Percentiles rank a stretch among this genome's conserved stretches.
Evolutionary conservation across 2,113 vertebrate species (phyloP).

Genomic region (Tautogolabrus adspersus): DNA sequence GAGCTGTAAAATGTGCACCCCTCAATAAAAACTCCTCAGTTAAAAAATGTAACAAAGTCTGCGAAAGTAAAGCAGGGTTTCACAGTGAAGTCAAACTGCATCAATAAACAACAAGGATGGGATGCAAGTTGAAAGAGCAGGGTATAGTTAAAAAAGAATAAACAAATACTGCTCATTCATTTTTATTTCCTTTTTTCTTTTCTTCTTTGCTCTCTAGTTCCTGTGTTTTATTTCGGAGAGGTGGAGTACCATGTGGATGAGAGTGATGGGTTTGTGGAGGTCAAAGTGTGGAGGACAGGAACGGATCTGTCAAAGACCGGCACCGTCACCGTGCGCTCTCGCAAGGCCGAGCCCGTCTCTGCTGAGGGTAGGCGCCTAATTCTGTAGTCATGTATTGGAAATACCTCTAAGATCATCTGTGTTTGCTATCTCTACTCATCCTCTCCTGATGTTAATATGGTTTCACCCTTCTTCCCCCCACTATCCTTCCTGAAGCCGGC

Average conservation of each 20-base stretch:
- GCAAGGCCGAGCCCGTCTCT: constrained; percentile 87
- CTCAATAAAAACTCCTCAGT: not conserved
- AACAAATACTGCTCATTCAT: not conserved
- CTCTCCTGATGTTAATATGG: no score
- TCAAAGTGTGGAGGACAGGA: constrained; percentile 90
- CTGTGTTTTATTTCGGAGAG: constrained; percentile 91
- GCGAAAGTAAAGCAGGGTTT: not conserved
- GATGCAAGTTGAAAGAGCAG: not conserved
- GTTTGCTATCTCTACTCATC: not conserved
- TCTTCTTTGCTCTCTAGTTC: constrained; percentile 82
- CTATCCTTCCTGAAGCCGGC: constrained; percentile 82
- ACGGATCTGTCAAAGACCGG: constrained; percentile 90
- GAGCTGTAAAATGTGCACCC: not conserved
- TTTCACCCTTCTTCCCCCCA: not conserved
- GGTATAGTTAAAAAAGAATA: not conserved
- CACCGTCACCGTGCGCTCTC: constrained; percentile 90
- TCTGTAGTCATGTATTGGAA: not conserved
- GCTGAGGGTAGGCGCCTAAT: constrained; percentile 87
- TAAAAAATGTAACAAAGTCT: not conserved
- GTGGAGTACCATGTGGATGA: constrained; percentile 89
- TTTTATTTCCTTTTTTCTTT: not conserved
- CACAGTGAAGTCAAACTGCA: not conserved
- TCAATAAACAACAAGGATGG: not conserved
- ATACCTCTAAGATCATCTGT: not conserved
- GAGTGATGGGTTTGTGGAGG: constrained; percentile 87